Percentiles rank a stretch among this genome's conserved stretches.
phyloP scores from a whole-genome alignment of 2,888 invertebrate species.

The Shargacucullia verbasci region DNA sequence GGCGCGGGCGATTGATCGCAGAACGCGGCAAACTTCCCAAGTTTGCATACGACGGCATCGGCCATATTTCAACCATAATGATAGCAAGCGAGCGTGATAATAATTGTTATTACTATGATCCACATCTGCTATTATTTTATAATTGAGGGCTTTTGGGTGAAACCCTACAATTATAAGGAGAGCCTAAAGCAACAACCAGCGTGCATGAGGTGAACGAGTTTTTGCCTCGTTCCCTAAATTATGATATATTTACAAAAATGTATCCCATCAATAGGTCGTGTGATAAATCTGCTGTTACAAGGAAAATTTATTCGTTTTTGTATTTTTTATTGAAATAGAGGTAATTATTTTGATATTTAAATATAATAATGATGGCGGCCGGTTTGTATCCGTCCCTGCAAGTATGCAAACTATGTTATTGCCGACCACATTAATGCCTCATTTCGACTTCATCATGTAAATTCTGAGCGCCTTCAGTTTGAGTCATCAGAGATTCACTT shows the following conservation, averaged over 20 bases:
- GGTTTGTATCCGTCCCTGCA: background rate
- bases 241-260: conserved; percentile 79
- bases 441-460: background rate
- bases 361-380: conserved; percentile 17
- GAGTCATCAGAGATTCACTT: conserved; percentile 15
- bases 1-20: conserved; percentile 52
- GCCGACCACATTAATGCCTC: conserved; percentile 2
- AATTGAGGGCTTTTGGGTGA: conserved; percentile 88
- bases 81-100: conserved; percentile 87
- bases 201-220: conserved; percentile 83
- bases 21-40: conserved; percentile 70
- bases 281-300: conserved; percentile 61
- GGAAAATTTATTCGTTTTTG: conserved; percentile 46
- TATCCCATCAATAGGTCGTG: conserved; percentile 63
- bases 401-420: background rate
- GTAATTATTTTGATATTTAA: conserved; percentile 30
- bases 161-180: conserved; percentile 88
- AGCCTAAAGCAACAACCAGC: conserved; percentile 84
- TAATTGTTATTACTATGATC: conserved; percentile 89
- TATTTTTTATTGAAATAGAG: conserved; percentile 39
- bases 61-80: conserved; percentile 87
- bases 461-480: conserved; percentile 3
- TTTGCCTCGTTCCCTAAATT: conserved; percentile 82
- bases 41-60: conserved; percentile 83
- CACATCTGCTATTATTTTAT: conserved; percentile 89